phyloP scores from a whole-genome alignment of 2,888 invertebrate species.

The Tromatobia lineatoria region DNA sequence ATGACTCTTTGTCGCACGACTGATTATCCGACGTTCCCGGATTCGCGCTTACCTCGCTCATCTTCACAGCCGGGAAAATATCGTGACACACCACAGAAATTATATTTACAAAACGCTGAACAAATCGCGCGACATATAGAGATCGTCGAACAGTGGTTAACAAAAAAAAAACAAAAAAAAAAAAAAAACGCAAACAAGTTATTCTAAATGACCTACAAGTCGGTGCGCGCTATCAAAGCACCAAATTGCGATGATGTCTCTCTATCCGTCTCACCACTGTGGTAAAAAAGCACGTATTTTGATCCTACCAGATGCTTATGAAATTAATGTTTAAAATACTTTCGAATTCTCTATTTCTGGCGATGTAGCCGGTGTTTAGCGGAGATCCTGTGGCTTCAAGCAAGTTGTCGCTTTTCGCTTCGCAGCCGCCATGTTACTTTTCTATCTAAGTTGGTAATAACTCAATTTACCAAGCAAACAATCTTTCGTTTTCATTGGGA shows the following conservation, averaged over 20 bases:
- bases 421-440: conserved; percentile 52
- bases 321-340: conserved; percentile 11
- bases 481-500: background rate
- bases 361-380: background rate
- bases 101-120: background rate
- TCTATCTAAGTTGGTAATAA: conserved; percentile 17
- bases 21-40: conserved; percentile 10
- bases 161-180: too few relatives aligned
- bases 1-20: background rate
- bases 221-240: conserved; percentile 25
- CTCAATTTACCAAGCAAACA: conserved; percentile 14
- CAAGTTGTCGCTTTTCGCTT: conserved; percentile 33
- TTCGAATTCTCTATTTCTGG: background rate
- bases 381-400: conserved; percentile 17
- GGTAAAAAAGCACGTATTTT: background rate
- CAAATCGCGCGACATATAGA: background rate
- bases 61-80: conserved; percentile 37
- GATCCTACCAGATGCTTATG: background rate
- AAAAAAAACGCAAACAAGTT: background rate
- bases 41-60: conserved; percentile 66
- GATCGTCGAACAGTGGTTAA: background rate
- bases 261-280: background rate
- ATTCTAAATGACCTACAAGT: conserved; percentile 24
- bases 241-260: background rate
- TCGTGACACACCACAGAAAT: conserved; percentile 16